Percentiles rank a stretch among this genome's conserved stretches.
Conservation (phyloP, 2,888 invertebrate species). For the Temnothorax rugatulus region DNA sequence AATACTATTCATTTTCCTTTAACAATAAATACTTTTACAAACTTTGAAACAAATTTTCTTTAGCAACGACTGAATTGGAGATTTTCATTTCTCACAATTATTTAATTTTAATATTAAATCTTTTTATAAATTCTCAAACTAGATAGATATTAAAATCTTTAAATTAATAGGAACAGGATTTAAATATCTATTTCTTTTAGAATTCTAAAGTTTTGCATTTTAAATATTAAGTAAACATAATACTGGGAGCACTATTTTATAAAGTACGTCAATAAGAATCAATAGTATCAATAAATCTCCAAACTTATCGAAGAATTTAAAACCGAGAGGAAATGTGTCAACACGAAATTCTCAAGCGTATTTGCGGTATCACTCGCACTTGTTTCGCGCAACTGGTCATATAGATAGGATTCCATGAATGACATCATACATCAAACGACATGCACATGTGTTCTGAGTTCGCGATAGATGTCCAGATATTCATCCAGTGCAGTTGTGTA, state of each 20-base stretch:
- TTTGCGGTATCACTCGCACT: constrained; percentile 10
- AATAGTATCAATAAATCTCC: neutral
- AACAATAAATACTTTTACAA: neutral
- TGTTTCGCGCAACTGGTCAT: neutral
- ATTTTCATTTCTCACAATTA: neutral
- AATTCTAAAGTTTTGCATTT: neutral
- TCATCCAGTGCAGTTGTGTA: neutral
- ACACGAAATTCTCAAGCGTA: neutral
- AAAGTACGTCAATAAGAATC: neutral
- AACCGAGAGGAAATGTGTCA: neutral
- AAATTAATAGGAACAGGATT: neutral
- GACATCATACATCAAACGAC: constrained; percentile 31
- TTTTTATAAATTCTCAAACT: neutral
- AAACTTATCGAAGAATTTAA: neutral
- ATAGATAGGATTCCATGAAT: constrained; percentile 29
- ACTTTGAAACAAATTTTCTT: neutral
- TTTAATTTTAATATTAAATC: neutral
- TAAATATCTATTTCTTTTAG: neutral
- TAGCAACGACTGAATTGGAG: neutral
- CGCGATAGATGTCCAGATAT: constrained; percentile 19
- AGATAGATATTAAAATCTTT: neutral
- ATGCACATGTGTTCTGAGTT: neutral
- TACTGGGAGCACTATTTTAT: neutral
- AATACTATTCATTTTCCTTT: neutral
- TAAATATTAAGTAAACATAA: neutral